These are phyloP conservation scores for Aplocera efformata DNA, from an alignment of 2,888 invertebrate genomes.

Conservation along the genomic window DNA sequence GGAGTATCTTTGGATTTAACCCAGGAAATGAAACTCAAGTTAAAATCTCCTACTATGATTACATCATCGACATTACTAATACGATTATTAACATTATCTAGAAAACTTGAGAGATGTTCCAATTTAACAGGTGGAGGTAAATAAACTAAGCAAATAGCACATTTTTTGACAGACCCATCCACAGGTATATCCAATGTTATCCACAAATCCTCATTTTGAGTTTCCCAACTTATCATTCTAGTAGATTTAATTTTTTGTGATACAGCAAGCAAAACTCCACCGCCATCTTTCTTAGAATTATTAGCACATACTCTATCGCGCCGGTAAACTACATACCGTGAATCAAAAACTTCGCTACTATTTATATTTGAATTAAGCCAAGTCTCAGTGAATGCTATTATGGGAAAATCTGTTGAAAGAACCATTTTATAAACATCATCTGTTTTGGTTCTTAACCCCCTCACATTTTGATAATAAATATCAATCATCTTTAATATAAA, in stretches of 20 bases:
- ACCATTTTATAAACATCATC: neutral
- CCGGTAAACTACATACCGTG: conserved; percentile 1
- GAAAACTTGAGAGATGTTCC: neutral
- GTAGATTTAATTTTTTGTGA: neutral
- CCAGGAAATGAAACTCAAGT: neutral
- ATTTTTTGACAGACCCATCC: neutral
- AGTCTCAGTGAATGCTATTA: conserved; percentile 4
- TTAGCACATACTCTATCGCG: neutral
- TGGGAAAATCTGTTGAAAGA: neutral
- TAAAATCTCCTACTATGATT: neutral
- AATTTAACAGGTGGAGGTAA: conserved; percentile 1
- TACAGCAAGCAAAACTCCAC: conserved; percentile 4
- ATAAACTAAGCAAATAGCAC: conserved; percentile 1
- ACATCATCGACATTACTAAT: conserved; percentile 1
- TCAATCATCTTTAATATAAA: neutral
- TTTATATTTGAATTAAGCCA: conserved; percentile 5
- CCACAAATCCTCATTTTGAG: conserved; percentile 1
- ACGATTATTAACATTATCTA: neutral
- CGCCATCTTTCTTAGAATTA: conserved; percentile 3
- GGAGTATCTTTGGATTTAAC: neutral
- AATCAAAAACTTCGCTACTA: conserved; percentile 1
- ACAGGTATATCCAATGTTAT: neutral
- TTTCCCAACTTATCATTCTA: neutral
- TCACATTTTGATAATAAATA: conserved; percentile 6
- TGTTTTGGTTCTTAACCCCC: conserved; percentile 3